These are phyloP conservation scores for Donacobius atricapilla DNA, from an alignment of 2,113 vertebrate species.

Conservation along the genomic window DNA sequence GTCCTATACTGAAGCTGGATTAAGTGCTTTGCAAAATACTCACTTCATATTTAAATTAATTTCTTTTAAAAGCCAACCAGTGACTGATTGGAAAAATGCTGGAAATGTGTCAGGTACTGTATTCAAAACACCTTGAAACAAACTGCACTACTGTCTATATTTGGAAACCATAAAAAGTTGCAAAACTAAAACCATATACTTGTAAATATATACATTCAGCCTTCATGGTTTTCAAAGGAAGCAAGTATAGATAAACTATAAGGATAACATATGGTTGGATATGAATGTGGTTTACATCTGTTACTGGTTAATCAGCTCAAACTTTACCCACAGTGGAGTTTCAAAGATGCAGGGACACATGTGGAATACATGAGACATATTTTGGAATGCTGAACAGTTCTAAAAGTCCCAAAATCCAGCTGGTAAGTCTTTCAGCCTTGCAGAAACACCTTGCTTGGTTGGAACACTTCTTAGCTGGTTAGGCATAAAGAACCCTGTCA, in stretches of 20 bases:
- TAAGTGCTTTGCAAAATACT: background rate
- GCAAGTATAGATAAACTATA: slow-evolving; percentile 29
- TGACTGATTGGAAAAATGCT: background rate
- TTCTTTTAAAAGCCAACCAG: background rate
- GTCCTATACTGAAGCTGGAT: background rate
- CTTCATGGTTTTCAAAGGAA: slow-evolving; percentile 43
- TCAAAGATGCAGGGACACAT: accelerated
- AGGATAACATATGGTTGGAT: background rate
- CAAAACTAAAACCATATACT: slow-evolving; percentile 45
- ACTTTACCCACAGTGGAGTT: background rate
- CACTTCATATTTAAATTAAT: background rate
- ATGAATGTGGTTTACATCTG: slow-evolving; percentile 1
- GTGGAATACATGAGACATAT: background rate
- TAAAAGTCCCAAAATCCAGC: background rate
- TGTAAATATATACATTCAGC: background rate
- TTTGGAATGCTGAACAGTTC: background rate
- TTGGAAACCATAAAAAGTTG: slow-evolving; percentile 12
- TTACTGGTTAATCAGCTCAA: slow-evolving; percentile 27
- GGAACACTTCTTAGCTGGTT: background rate
- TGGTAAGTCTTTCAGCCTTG: background rate
- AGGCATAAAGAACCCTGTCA: background rate
- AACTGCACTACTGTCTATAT: background rate
- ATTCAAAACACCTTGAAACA: slow-evolving; percentile 41
- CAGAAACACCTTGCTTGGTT: background rate
- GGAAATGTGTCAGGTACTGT: background rate